Percentiles rank a stretch among this genome's conserved stretches.
phyloP scores from a whole-genome alignment of 1,140 invertebrate genomes.

The Paracyclopina nana region DNA sequence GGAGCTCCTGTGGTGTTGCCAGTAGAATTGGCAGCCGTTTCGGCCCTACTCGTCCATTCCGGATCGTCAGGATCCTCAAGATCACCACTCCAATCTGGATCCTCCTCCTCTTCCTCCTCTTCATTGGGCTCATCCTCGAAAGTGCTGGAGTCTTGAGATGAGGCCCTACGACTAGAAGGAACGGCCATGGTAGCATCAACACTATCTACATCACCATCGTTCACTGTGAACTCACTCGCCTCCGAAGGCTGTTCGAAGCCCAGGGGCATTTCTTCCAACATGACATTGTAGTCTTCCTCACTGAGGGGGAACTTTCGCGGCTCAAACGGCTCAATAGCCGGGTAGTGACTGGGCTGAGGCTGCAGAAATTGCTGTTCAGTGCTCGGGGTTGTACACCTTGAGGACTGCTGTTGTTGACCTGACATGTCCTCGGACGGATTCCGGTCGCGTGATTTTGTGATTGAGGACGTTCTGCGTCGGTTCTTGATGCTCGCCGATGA shows the following conservation, averaged over 20 bases:
- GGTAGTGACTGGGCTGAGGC: neutral
- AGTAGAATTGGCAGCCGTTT: no score
- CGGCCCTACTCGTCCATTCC: no score
- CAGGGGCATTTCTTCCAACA: conserved; percentile 2
- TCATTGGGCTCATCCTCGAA: no score
- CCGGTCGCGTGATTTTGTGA: neutral
- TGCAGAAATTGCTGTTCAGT: neutral
- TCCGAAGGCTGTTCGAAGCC: neutral
- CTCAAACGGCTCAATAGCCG: neutral
- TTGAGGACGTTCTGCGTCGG: neutral
- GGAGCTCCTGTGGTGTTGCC: no score
- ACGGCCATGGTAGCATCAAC: no score
- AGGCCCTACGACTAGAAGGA: no score
- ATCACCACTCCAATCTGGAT: conserved; percentile 10
- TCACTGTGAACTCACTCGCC: no score
- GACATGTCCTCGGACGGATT: neutral
- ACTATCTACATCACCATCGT: no score
- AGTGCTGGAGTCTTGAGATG: no score
- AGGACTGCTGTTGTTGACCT: neutral
- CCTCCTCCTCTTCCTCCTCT: neutral
- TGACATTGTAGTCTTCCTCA: neutral
- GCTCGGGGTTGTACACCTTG: conserved; percentile 4
- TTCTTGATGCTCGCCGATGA: conserved; percentile 5
- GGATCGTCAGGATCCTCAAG: no score
- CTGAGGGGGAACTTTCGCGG: neutral